phyloP scores from a whole-genome alignment of 2,797 vertebrate species.

The Pagetopsis macropterus region DNA sequence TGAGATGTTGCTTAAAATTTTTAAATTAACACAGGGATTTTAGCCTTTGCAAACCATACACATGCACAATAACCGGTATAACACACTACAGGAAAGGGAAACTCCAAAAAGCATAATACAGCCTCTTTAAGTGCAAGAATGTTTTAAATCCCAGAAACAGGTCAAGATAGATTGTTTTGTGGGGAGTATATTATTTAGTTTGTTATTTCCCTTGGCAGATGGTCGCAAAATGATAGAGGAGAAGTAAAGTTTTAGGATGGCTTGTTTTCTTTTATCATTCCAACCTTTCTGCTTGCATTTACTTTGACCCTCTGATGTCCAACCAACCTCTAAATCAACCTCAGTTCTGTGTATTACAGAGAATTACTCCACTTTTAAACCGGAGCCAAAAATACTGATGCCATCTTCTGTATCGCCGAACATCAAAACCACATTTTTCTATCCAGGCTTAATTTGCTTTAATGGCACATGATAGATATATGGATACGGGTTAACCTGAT shows the following conservation, averaged over 20 bases:
- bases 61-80: no score
- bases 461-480: constrained; percentile 28
- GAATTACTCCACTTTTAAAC: constrained; percentile 37
- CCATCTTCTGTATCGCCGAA: constrained; percentile 8
- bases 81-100: no score
- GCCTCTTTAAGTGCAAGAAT: no score
- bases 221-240: not conserved
- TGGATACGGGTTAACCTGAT: not conserved
- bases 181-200: no score
- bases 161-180: no score
- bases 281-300: constrained; percentile 12
- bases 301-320: constrained; percentile 47
- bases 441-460: not conserved
- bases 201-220: not conserved
- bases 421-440: constrained; percentile 56
- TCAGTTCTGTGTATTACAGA: constrained; percentile 26
- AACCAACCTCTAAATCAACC: constrained; percentile 55
- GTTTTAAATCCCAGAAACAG: no score
- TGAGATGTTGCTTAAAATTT: no score
- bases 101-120: no score
- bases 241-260: not conserved
- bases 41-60: no score
- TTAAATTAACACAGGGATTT: no score
- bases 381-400: constrained; percentile 25
- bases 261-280: constrained; percentile 1